These are phyloP conservation scores for Leptinotarsa haldemani DNA, from an alignment of 2,888 invertebrate genomes.

Conservation along the genomic window DNA sequence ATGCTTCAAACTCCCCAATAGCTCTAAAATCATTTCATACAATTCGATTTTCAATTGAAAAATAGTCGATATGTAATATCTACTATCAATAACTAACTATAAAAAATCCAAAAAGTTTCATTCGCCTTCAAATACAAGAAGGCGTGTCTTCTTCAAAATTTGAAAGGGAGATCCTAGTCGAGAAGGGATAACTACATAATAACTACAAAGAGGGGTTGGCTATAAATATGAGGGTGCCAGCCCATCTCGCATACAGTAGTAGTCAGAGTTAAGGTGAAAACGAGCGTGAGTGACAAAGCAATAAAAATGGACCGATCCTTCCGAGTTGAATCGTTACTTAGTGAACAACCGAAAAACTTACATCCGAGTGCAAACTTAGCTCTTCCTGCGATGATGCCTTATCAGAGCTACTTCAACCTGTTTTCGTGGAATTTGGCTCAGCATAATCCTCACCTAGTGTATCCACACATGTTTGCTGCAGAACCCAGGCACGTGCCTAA, in stretches of 20 bases:
- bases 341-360: slow-evolving; percentile 71
- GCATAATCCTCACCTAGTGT: slow-evolving; percentile 60
- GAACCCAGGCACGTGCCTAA: slow-evolving; percentile 38
- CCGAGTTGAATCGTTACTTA: slow-evolving; percentile 82
- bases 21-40: no score
- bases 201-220: no score
- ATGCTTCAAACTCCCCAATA: no score
- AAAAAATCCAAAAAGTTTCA: neutral
- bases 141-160: neutral
- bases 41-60: no score
- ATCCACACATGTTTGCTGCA: slow-evolving; percentile 57
- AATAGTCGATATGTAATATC: no score
- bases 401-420: slow-evolving; percentile 74
- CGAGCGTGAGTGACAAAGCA: slow-evolving; percentile 25
- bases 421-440: slow-evolving; percentile 75
- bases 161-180: neutral
- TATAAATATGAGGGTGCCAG: no score
- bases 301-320: slow-evolving; percentile 83
- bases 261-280: no score
- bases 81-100: no score
- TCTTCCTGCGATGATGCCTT: slow-evolving; percentile 70
- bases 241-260: no score
- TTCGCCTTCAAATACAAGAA: no score
- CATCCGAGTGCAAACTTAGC: slow-evolving; percentile 64
- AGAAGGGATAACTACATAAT: no score